Percentiles rank a stretch among this genome's conserved stretches.
phyloP scores from a whole-genome alignment of 2,797 vertebrate genomes.

The Lepidocolaptes lacrymiger region DNA sequence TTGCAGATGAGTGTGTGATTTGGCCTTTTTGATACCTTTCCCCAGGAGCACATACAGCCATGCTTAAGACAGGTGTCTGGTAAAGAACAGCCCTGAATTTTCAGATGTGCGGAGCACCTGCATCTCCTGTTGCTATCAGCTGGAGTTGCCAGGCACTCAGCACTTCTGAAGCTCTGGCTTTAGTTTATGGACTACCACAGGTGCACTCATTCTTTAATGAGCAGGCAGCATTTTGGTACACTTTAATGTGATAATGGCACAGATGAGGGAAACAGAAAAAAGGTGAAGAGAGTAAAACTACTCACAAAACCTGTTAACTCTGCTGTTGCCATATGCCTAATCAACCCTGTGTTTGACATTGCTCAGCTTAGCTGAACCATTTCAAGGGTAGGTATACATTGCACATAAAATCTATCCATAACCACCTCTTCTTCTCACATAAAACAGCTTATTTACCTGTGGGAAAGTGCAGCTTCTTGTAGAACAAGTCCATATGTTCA shows the following conservation, averaged over 20 bases:
- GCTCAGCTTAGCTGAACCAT: background rate
- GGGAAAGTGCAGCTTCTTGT: background rate
- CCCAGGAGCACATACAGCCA: background rate
- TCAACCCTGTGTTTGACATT: background rate
- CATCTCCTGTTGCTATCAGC: background rate
- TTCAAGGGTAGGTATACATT: slow-evolving; percentile 10
- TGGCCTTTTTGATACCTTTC: background rate
- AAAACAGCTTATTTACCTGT: background rate
- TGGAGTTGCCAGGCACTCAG: background rate
- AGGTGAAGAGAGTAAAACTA: background rate
- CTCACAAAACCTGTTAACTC: background rate
- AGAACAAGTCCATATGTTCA: slow-evolving; percentile 20
- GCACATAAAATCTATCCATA: background rate
- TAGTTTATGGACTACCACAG: background rate
- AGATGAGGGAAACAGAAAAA: background rate
- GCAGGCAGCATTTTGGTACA: slow-evolving; percentile 37
- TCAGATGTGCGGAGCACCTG: background rate
- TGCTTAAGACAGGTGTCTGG: background rate
- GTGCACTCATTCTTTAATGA: background rate
- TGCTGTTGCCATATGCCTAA: background rate
- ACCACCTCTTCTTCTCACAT: slow-evolving; percentile 5
- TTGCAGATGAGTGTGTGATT: background rate
- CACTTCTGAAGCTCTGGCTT: background rate
- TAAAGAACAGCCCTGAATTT: background rate
- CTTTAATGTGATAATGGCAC: slow-evolving; percentile 14